phyloP scores from a whole-genome alignment of 2,113 vertebrate genomes.

The Odocoileus hemionus region DNA sequence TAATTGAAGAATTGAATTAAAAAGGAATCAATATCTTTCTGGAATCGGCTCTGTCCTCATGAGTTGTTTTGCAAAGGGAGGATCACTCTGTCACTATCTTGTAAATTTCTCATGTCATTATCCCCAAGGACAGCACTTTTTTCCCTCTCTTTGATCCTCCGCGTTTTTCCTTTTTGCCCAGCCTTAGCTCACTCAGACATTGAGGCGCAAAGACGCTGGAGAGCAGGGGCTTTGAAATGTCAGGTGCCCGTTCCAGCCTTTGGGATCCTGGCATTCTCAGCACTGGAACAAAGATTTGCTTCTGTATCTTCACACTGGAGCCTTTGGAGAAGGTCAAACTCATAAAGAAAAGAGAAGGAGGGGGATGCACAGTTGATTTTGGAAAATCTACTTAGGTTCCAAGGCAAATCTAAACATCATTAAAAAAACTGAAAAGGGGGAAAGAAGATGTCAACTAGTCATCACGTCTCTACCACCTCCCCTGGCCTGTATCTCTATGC shows the following conservation, averaged over 20 bases:
- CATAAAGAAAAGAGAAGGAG: not conserved
- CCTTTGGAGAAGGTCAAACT: constrained; percentile 24
- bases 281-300: not conserved
- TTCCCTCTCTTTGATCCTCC: not conserved
- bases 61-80: constrained; percentile 22
- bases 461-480: not conserved
- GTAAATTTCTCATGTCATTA: not conserved
- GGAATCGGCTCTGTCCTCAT: constrained; percentile 49
- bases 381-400: not conserved
- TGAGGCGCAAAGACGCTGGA: not conserved
- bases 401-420: not conserved
- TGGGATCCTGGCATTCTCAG: not conserved
- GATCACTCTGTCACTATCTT: not conserved
- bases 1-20: constrained; percentile 70
- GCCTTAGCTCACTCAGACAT: not conserved
- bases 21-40: constrained; percentile 54
- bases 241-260: not conserved
- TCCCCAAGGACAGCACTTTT: not conserved
- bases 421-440: not conserved
- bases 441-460: not conserved
- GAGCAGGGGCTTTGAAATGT: not conserved
- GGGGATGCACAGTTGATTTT: not conserved
- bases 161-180: not conserved
- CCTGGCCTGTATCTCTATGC: not conserved
- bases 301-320: not conserved